phyloP scores from a whole-genome alignment of 2,113 vertebrate species.

The Perognathus longimembris region DNA sequence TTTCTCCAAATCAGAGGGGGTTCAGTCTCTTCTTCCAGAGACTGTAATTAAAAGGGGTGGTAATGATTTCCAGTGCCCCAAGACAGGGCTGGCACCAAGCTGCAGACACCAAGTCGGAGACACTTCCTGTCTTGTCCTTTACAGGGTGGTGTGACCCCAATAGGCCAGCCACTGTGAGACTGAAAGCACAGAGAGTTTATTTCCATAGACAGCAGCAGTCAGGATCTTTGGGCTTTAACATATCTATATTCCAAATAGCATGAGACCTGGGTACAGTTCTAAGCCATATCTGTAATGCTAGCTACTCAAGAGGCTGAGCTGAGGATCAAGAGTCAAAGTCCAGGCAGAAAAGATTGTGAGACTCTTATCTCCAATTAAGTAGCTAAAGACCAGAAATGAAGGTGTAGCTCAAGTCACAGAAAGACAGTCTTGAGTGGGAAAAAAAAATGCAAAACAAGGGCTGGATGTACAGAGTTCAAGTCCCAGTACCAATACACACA shows the following conservation, averaged over 20 bases:
- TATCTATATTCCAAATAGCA: not conserved
- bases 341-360: too few relatives aligned
- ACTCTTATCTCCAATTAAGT: too few relatives aligned
- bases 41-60: slow-evolving; percentile 64
- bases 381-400: too few relatives aligned
- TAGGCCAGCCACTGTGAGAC: not conserved
- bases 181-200: not conserved
- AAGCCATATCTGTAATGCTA: too few relatives aligned
- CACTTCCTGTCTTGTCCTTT: not conserved
- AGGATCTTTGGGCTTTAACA: not conserved
- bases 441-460: too few relatives aligned
- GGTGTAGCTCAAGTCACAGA: too few relatives aligned
- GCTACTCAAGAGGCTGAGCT: too few relatives aligned
- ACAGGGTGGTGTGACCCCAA: not conserved
- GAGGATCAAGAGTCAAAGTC: too few relatives aligned
- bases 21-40: slow-evolving; percentile 11
- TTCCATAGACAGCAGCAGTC: fast-evolving
- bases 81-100: not conserved
- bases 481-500: too few relatives aligned
- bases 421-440: too few relatives aligned
- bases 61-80: not conserved
- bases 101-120: not conserved
- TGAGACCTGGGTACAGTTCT: too few relatives aligned
- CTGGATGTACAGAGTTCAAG: too few relatives aligned
- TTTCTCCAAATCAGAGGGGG: slow-evolving; percentile 34